Base-by-base conservation (phyloP, 2,113 vertebrate species). In the Grammomys surdaster region DNA sequence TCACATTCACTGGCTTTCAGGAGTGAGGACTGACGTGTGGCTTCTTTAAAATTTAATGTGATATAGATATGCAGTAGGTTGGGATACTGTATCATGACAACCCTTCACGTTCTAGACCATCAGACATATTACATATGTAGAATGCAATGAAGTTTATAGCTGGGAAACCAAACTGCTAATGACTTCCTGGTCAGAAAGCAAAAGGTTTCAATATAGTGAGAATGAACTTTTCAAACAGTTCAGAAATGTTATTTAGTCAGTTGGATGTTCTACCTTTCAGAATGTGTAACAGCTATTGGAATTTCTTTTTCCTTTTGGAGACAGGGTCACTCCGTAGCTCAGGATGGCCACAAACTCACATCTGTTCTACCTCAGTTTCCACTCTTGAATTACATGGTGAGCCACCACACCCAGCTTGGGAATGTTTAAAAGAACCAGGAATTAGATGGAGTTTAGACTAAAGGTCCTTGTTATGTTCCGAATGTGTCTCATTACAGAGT, bases 101-200 rank as follows among this genome's bases (percentile, higher is more conserved):
- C 31, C 17, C 24, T 54, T 86, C 63, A 48, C 7, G 69, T 80
- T 76, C n/a, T 48, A 87, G 69, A 88, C 31, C 73, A 60, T 56
- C 1, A 91, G 72, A 31, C 60, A 40, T 43, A 77, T 48, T 72
- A 96, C 73, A 75, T 63, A 65, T 72, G 58, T 72, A 77, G 33
- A 24, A 51, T 87, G 76, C 48, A 84, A 87, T 56, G 26, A 81
- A 91, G 63, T 81, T 75, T 89, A 70, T 77, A 85, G 69, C 87
- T 84, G 48, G 24, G 33, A 88, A 91, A 60, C 22, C 24, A 73
- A 31, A 69, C 81, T 40, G 90, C 26, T 96, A 70, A 40, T 93
- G 20, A 81, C 22, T 80, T 56, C 36, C 14, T 48, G 17, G 54
- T 93, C 19, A 82, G n/a, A 86, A 67, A 73, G 48, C 48, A 33